Percentiles rank a stretch among this genome's conserved stretches.
phyloP scores from a whole-genome alignment of 2,113 vertebrate genomes.

The Perognathus longimembris region DNA sequence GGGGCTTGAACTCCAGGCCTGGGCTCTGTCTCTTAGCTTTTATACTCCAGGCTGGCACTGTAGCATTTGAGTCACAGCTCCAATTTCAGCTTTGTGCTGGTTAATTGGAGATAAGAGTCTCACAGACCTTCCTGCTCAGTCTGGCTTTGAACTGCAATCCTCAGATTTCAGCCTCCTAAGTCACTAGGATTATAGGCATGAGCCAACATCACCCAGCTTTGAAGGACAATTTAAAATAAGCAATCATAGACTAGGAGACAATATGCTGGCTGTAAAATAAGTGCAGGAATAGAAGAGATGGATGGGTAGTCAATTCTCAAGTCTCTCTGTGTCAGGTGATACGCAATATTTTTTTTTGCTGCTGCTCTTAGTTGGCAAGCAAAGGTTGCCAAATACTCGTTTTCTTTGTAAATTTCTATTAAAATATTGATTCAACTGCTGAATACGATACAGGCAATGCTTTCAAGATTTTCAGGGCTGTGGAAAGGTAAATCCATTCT shows the following conservation, averaged over 20 bases:
- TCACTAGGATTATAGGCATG: no score
- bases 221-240: slow-evolving; percentile 48
- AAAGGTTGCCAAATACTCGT: slow-evolving; percentile 66
- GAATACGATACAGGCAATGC: background rate
- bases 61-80: no score
- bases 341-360: slow-evolving; percentile 23
- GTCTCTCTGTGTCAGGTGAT: background rate
- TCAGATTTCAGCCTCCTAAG: no score
- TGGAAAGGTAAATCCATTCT: background rate
- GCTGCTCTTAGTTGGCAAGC: slow-evolving; percentile 7
- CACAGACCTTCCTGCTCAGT: no score
- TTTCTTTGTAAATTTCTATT: slow-evolving; percentile 75
- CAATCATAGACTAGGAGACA: background rate
- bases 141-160: no score
- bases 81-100: no score
- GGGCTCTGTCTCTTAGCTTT: no score
- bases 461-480: slow-evolving; percentile 17
- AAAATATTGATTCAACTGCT: slow-evolving; percentile 67
- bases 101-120: no score
- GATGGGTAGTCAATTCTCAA: slow-evolving; percentile 16
- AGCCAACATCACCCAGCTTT: no score
- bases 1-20: no score
- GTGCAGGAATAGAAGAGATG: slow-evolving; percentile 31
- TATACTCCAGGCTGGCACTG: no score
- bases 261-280: background rate